Conservation (phyloP, 2,888 invertebrate genomes). For the Syritta pipiens region DNA sequence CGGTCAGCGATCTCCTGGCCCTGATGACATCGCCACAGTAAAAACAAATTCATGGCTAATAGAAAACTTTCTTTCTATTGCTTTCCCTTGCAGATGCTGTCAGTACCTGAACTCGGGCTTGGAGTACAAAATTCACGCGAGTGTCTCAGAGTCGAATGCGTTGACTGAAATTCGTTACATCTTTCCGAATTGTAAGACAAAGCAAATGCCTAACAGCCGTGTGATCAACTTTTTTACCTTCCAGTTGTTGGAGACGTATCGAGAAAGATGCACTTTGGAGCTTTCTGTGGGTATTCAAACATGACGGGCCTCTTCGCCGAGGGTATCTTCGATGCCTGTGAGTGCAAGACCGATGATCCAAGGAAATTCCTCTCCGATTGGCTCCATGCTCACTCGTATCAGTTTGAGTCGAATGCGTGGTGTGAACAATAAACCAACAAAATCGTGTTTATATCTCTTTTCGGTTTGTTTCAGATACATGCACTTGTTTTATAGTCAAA, state of each 20-base stretch:
- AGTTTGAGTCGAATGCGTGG: background rate
- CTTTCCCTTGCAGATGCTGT: background rate
- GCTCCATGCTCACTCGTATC: conserved; percentile 6
- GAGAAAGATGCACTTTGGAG: background rate
- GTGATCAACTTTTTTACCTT: background rate
- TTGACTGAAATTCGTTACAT: conserved; percentile 42
- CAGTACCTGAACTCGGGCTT: background rate
- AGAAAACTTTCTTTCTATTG: too few relatives aligned
- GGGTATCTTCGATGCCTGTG: background rate
- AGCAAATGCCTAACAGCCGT: background rate
- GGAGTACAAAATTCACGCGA: conserved; percentile 38
- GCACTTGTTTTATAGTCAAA: too few relatives aligned
- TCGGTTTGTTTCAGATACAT: too few relatives aligned
- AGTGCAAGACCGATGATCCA: background rate
- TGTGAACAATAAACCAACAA: background rate
- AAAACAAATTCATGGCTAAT: background rate
- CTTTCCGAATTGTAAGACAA: conserved; percentile 43
- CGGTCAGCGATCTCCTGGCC: conserved; percentile 14
- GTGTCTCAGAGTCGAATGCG: conserved; percentile 9
- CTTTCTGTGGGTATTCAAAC: background rate
- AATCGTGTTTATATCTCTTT: too few relatives aligned
- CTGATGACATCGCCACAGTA: conserved; percentile 2
- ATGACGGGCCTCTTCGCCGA: background rate
- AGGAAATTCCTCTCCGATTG: background rate
- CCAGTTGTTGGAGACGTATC: conserved; percentile 18